Base-by-base conservation (phyloP, 2,797 vertebrate species). In the Platyrinchus mystaceus region DNA sequence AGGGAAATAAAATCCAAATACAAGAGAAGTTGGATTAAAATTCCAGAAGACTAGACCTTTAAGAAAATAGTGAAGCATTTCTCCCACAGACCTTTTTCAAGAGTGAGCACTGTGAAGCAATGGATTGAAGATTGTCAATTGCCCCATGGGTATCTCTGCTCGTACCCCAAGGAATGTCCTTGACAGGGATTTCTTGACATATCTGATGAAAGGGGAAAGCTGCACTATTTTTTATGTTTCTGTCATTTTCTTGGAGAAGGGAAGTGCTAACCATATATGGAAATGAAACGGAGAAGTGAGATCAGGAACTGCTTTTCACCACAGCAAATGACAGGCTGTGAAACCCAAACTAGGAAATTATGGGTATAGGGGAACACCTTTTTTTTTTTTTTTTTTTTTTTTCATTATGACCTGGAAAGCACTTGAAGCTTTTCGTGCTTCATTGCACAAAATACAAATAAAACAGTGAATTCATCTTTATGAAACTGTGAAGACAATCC, bases 241-340 rank as follows among this genome's bases (percentile, higher is more conserved):
- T 80, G 6, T 26, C 52, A 32, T 79, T 56, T 9, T 83, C 23
- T 62, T 36, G 34, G n/a, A 87, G 70, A 84, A 63, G 6, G 37
- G 22, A 88, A 83, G 46, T 77, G 10, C 34, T 79, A 73, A 30
- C 64, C 18, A n/a, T 53, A 24, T 14, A 21, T 39, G 24, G 56
- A 87, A 91, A 84, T 39, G 36, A 94, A 96, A 91, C 24, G 68
- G 24, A 85, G 71, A 94, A 83, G 20, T 91, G 58, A 86, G 46
- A 86, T 60, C 27, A 91, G 39, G 70, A 91, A 39, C 60, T 75
- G 17, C 30, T 68, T 81, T 77, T 64, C 43, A 26, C 30, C 16
- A 62, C 27, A 84, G 8, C 30, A 52, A 82, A 69, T 26, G 39
- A 47, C 39, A 67, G 20, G 50, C 36, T 27, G 14, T 79, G 44